phyloP scores from a whole-genome alignment of 2,113 vertebrate genomes.

The Notechis scutatus region DNA sequence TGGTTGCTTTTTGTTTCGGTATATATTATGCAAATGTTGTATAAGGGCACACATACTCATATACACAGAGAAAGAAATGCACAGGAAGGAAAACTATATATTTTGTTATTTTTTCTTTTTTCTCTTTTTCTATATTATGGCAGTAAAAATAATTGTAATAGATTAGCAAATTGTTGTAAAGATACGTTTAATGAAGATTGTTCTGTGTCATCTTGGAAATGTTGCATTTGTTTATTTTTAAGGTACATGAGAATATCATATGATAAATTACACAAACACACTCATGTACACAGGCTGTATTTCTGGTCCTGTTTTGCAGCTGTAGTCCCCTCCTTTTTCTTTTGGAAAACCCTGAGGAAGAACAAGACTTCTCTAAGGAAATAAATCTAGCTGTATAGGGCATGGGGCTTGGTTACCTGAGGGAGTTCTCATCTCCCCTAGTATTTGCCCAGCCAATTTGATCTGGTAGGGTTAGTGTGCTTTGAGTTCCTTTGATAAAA shows the following conservation, averaged over 20 bases:
- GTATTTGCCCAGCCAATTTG: neutral
- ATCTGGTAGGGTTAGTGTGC: neutral
- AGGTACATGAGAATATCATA: neutral
- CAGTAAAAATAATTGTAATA: neutral
- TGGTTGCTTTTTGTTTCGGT: neutral
- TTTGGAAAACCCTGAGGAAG: conserved; percentile 60
- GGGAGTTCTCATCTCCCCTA: neutral
- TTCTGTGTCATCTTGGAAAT: neutral
- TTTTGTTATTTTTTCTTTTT: neutral
- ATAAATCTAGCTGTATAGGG: conserved; percentile 59
- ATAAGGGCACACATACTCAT: neutral
- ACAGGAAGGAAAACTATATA: neutral
- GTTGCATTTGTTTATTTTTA: neutral
- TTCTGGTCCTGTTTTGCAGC: conserved; percentile 20
- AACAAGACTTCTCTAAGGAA: conserved; percentile 39
- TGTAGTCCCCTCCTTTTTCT: conserved; percentile 56
- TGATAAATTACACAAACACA: neutral
- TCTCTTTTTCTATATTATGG: neutral
- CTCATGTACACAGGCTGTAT: conserved; percentile 5
- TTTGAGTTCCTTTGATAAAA: neutral
- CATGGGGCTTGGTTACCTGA: neutral
- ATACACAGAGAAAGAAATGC: neutral
- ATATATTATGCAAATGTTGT: neutral
- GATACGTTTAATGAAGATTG: neutral
- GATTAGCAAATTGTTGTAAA: neutral